These are phyloP conservation scores for Dendroctonus ponderosae DNA, from an alignment of 1,140 invertebrate genomes.

Conservation along the genomic window DNA sequence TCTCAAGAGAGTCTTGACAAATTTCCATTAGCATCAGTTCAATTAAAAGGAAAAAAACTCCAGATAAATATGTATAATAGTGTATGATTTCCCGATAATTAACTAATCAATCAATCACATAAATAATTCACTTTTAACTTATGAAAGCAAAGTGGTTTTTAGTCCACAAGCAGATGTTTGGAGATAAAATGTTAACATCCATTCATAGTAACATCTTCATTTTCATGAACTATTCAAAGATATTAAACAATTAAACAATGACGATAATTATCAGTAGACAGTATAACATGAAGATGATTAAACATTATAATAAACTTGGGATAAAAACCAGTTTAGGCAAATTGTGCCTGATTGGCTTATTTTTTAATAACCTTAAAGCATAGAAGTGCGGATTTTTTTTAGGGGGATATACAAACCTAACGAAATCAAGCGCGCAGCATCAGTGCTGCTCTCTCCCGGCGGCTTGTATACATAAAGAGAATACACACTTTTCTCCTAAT, in stretches of 20 bases:
- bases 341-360: neutral
- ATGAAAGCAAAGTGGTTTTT: too few species aligned
- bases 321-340: too few species aligned
- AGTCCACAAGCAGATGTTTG: too few species aligned
- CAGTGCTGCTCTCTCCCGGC: slow-evolving; percentile 11
- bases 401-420: slow-evolving; percentile 28
- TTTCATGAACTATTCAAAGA: too few species aligned
- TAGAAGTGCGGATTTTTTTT: slow-evolving; percentile 12
- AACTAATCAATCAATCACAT: neutral
- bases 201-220: too few species aligned
- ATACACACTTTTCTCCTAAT: slow-evolving; percentile 37
- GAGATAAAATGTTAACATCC: too few species aligned
- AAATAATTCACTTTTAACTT: neutral
- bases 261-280: too few species aligned
- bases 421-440: slow-evolving; percentile 33
- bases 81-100: neutral
- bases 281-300: too few species aligned
- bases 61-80: neutral
- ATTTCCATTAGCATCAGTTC: neutral
- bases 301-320: too few species aligned
- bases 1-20: slow-evolving; percentile 8
- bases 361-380: slow-evolving; percentile 31
- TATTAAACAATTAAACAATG: too few species aligned
- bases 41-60: neutral
- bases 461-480: slow-evolving; percentile 34